Conservation (phyloP, 2,888 invertebrate species). For the Pammene aurita region DNA sequence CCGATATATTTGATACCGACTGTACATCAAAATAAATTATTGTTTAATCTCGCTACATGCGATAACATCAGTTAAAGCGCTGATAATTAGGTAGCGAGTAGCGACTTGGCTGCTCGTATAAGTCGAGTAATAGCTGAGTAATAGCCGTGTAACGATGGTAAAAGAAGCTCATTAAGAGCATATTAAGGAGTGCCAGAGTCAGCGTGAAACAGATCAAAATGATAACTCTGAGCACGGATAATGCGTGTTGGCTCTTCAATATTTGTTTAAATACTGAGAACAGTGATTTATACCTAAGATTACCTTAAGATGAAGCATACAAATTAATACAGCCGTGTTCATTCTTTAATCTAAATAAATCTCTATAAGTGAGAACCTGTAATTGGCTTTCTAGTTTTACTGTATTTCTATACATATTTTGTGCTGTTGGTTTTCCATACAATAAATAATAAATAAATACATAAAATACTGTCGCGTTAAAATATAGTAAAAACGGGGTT, state of each 20-base stretch:
- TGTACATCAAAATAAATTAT: neutral
- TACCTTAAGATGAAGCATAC: too few species aligned
- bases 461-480: too few species aligned
- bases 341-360: too few species aligned
- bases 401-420: too few species aligned
- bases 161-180: slow-evolving; percentile 25
- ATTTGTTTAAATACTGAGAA: neutral
- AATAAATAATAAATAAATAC: too few species aligned
- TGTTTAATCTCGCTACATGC: slow-evolving; percentile 12
- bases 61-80: slow-evolving; percentile 17
- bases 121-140: slow-evolving; percentile 8
- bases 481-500: too few species aligned
- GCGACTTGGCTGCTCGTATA: slow-evolving; percentile 9
- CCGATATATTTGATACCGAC: too few species aligned
- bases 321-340: too few species aligned
- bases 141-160: slow-evolving; percentile 2
- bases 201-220: slow-evolving; percentile 14
- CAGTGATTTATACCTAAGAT: too few species aligned
- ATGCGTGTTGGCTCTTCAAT: neutral
- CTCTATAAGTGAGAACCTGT: too few species aligned
- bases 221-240: slow-evolving; percentile 16
- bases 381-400: too few species aligned
- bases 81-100: slow-evolving; percentile 14
- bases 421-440: too few species aligned
- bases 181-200: slow-evolving; percentile 18